Base-by-base conservation (phyloP, 2,888 invertebrate genomes). In the Itoplectis maculator region DNA sequence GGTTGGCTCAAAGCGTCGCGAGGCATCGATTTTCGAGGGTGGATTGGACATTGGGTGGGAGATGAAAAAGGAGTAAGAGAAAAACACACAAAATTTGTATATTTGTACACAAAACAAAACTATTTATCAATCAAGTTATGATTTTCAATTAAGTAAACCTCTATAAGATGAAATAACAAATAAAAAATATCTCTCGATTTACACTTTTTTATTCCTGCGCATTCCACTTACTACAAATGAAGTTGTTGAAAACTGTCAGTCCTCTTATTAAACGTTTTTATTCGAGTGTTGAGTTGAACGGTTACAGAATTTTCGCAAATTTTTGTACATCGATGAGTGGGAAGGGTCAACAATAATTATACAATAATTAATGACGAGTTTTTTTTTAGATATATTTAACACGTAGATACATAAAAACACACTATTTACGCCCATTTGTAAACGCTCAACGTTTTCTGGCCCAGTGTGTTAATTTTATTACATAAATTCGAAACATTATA, bases 351-450 rank as follows among this genome's bases (percentile, higher is more conserved):
- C 51, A 61, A 73, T 68, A 56, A 56, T n/a, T n/a, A n/a, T n/a
- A n/a, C 61, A 18, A 15, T 74, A 59, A 75, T 65, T 65, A 70
- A 56, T 13, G 47, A 81, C 65, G 66, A 47, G 42, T 35, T 56
- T 70, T 66, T 72, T 40, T 47, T 20, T 47, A 61, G 35, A 42
- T 37, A 69, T 75, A 40, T 56, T 23, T 6, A 61, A 61, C 61
- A 61, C 61, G 37, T 61, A 61, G 61, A 61, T 61, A 61, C 40
- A 61, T 40, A 61, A 61, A 61, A 61, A 61, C 61, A 61, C 37
- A 37, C 61, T 18, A 61, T 37, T 61, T 61, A 40, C 18, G 61
- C 9, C 37, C 40, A 40, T 37, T 61, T 37, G 37, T 40, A 37
- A 37, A 61, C 61, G 61, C 37, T 61, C 61, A 61, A 61, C 61